Base-by-base conservation (phyloP, 1,140 invertebrate genomes). In the Drosophila novamexicana region DNA sequence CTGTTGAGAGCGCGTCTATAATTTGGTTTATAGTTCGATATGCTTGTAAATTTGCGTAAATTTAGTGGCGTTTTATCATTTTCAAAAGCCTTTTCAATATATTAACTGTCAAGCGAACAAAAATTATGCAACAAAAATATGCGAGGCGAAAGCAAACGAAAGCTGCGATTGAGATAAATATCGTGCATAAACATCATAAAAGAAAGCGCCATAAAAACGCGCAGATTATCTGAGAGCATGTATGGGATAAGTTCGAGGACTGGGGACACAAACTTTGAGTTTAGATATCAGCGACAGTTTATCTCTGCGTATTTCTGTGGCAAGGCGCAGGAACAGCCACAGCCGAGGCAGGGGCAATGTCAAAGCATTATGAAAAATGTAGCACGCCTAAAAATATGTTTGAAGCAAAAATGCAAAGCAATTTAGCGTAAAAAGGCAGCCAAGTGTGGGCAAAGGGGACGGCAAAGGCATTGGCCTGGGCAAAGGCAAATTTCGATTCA, bases 301-400 rank as follows among this genome's bases (percentile, higher is more conserved):
- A 80, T 80, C 75, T 80, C 40, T 67, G 40, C 14, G 52, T 58
- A 66, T 67, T 77, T 63, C 58, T 65, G 37, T 22, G 52, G 69
- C 36, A 54, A 54, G 36, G 10, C n/a, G 10, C 22, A 8, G 32
- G 7, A 47, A 45, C 22, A 14, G 37, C 22, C 22, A 29, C 2
- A 29, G 22, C 3, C 8, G 39, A 40, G 45, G 52, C 7, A 36
- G 63, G 18, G 54, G 12, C 45, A 64, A 78, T 68, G 64, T 73
- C 75, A 63, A 75, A 58, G 61, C 71, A 78, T 79, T 83, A 83
- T 83, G 81, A 83, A 79, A 81, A 81, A 83, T 83, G 81, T 83
- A 65, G 78, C 76, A 77, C 53, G 81, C 75, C 75, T 73, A 69
- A 81, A 83, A 83, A 83, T 81, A 83, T 83, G 81, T 72, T 83